phyloP scores from a whole-genome alignment of 2,113 vertebrate species.

The Arothron firmamentum region DNA sequence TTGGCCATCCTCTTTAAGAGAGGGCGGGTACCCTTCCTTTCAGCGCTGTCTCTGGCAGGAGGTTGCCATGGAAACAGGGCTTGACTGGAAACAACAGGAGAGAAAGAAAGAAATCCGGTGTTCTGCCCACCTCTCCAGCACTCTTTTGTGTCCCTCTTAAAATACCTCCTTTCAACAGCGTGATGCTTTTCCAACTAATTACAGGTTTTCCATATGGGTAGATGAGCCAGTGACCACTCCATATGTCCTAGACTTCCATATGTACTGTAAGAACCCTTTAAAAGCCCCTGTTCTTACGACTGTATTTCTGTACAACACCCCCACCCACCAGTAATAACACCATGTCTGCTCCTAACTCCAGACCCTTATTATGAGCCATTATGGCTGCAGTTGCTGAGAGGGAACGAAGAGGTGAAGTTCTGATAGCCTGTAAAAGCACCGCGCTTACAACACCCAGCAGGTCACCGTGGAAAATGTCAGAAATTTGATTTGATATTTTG shows the following conservation, averaged over 20 bases:
- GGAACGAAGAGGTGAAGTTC: slow-evolving; percentile 54
- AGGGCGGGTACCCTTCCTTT: slow-evolving; percentile 75
- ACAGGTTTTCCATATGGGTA: slow-evolving; percentile 57
- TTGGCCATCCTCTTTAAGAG: slow-evolving; percentile 73
- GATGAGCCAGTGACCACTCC: slow-evolving; percentile 58
- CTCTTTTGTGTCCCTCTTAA: slow-evolving; percentile 72
- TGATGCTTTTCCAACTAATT: slow-evolving; percentile 67
- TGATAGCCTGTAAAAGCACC: slow-evolving; percentile 60
- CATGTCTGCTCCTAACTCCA: slow-evolving; percentile 55
- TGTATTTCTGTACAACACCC: slow-evolving; percentile 27
- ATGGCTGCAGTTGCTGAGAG: slow-evolving; percentile 62
- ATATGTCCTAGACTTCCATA: slow-evolving; percentile 31
- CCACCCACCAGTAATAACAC: slow-evolving; percentile 54
- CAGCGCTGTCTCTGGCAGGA: slow-evolving; percentile 71
- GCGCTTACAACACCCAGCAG: slow-evolving; percentile 5
- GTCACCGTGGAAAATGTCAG: slow-evolving; percentile 22
- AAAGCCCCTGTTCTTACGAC: slow-evolving; percentile 49
- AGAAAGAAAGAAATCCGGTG: slow-evolving; percentile 73
- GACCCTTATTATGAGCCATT: slow-evolving; percentile 68
- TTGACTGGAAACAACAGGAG: slow-evolving; percentile 81
- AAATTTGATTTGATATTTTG: slow-evolving; percentile 4
- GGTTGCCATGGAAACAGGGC: slow-evolving; percentile 83
- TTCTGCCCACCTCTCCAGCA: slow-evolving; percentile 75
- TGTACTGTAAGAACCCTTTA: slow-evolving; percentile 50
- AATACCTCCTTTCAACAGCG: slow-evolving; percentile 50